Evolutionary conservation across 2,113 vertebrate genomes (phyloP).

Genomic region (Sinocyclocheilus grahami): DNA sequence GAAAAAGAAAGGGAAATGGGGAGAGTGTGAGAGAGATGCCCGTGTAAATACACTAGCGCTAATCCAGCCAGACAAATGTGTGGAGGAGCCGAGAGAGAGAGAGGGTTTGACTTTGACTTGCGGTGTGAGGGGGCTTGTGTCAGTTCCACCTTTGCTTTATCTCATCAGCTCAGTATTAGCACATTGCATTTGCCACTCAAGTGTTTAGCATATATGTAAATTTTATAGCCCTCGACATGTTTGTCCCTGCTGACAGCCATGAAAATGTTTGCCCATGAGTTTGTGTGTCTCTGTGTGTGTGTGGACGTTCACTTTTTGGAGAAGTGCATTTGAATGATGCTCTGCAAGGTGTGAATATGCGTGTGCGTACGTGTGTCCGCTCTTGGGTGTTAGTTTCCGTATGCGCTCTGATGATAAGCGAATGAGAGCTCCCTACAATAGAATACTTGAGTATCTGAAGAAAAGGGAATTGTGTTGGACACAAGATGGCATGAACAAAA

Average conservation of each 20-base stretch:
- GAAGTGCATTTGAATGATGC: slow-evolving; percentile 32
- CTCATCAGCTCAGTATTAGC: slow-evolving; percentile 63
- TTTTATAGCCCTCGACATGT: slow-evolving; percentile 54
- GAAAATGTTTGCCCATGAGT: slow-evolving; percentile 54
- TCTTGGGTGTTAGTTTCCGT: slow-evolving; percentile 38
- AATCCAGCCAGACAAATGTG: slow-evolving; percentile 74
- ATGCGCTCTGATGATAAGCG: slow-evolving; percentile 50
- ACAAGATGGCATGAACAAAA: slow-evolving; percentile 48
- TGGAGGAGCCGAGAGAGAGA: slow-evolving; percentile 59
- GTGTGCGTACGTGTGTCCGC: slow-evolving; percentile 19
- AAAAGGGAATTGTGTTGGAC: slow-evolving; percentile 43
- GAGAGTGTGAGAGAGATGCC: slow-evolving; percentile 64
- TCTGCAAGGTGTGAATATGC: slow-evolving; percentile 35
- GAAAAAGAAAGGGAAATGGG: slow-evolving; percentile 12
- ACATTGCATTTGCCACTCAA: slow-evolving; percentile 60
- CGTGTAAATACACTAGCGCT: slow-evolving; percentile 78
- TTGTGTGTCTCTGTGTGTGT: slow-evolving; percentile 38
- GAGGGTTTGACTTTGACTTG: slow-evolving; percentile 67
- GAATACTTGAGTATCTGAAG: slow-evolving; percentile 42
- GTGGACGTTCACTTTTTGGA: slow-evolving; percentile 26
- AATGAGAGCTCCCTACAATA: slow-evolving; percentile 40
- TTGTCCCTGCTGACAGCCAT: slow-evolving; percentile 50
- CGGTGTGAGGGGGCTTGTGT: slow-evolving; percentile 47
- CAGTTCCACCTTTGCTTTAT: slow-evolving; percentile 61
- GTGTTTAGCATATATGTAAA: slow-evolving; percentile 65